A percentile compares a stretch with the other conserved stretches of the same genome.
phyloP scores from a whole-genome alignment of 2,797 vertebrate species.

The Coracias cyanogaster region DNA sequence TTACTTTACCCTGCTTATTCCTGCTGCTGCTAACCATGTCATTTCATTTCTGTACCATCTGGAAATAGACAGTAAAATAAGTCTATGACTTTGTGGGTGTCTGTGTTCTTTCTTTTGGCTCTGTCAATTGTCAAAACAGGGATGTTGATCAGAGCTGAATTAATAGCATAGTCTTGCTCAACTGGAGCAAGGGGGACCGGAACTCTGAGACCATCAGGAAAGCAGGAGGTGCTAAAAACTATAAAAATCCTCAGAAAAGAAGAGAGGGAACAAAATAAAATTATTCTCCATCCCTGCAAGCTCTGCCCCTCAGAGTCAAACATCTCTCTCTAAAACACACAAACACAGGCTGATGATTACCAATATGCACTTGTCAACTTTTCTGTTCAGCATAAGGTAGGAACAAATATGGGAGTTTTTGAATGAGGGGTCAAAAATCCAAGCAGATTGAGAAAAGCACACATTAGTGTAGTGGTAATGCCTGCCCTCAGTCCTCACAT shows the following conservation, averaged over 20 bases:
- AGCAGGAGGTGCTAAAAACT: background rate
- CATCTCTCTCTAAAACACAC: background rate
- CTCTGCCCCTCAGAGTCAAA: background rate
- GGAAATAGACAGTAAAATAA: too few relatives aligned
- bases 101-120: too few relatives aligned
- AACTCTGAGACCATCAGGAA: background rate
- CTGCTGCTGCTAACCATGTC: too few relatives aligned
- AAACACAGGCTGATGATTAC: background rate
- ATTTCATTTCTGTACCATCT: too few relatives aligned
- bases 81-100: too few relatives aligned
- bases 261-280: background rate
- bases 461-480: background rate
- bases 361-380: fast-evolving
- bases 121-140: too few relatives aligned
- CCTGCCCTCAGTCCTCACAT: background rate
- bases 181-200: background rate
- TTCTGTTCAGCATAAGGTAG: background rate
- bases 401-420: background rate
- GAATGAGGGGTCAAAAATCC: background rate
- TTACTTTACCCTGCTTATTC: too few relatives aligned
- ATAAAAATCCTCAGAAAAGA: background rate
- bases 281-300: background rate
- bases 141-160: background rate
- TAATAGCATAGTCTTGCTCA: background rate
- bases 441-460: background rate